Conservation (phyloP, 2,888 invertebrate species). For the Deilephila elpenor region DNA sequence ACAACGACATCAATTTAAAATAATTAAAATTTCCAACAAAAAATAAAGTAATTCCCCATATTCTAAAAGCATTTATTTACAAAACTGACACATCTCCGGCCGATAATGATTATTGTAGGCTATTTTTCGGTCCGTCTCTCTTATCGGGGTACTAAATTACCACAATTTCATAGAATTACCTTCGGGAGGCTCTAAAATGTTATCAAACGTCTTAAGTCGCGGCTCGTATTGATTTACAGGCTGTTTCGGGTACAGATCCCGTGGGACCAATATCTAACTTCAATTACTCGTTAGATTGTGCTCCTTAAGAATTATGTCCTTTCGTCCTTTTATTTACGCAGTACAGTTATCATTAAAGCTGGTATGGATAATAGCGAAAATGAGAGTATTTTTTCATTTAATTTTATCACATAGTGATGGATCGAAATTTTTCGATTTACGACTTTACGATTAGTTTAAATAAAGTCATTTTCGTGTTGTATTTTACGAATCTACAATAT, state of each 20-base stretch:
- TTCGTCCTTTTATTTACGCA: neutral
- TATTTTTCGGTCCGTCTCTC: conserved; percentile 41
- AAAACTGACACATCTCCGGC: conserved; percentile 35
- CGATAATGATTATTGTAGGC: conserved; percentile 46
- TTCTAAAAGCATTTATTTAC: neutral
- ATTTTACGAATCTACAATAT: too few relatives aligned
- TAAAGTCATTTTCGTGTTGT: too few relatives aligned
- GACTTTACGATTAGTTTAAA: too few relatives aligned
- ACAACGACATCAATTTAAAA: too few relatives aligned
- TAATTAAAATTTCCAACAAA: too few relatives aligned
- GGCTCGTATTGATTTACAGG: conserved; percentile 47
- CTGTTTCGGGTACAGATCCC: conserved; percentile 27
- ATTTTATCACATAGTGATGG: too few relatives aligned
- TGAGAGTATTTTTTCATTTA: too few relatives aligned
- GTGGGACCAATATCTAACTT: conserved; percentile 24
- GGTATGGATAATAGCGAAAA: too few relatives aligned
- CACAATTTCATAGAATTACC: conserved; percentile 43
- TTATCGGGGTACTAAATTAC: conserved; percentile 52
- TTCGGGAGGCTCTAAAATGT: conserved; percentile 47
- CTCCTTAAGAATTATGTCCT: neutral
- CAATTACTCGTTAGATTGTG: conserved; percentile 15
- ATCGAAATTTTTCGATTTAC: too few relatives aligned
- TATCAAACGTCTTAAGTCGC: conserved; percentile 45
- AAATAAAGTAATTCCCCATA: neutral
- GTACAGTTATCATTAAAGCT: too few relatives aligned